Conservation (phyloP, 2,113 vertebrate species). For the Arvicanthis niloticus region DNA sequence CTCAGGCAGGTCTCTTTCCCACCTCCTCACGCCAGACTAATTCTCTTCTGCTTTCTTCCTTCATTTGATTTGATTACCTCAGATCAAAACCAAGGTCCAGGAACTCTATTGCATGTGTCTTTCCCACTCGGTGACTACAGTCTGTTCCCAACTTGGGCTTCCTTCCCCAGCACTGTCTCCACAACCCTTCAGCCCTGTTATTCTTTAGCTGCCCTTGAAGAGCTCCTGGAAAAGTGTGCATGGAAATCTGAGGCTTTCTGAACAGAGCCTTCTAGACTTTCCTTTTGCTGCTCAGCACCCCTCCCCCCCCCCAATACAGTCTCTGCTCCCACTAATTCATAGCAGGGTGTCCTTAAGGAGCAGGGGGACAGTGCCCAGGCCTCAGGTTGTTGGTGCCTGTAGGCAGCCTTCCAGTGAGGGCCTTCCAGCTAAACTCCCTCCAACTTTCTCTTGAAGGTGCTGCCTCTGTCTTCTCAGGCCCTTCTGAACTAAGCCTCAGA, state of each 20-base stretch:
- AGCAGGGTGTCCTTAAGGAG: background rate
- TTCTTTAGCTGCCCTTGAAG: background rate
- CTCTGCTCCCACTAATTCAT: background rate
- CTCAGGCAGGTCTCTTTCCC: background rate
- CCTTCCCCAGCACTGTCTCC: fast-evolving
- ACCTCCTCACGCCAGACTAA: no score
- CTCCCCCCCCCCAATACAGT: background rate
- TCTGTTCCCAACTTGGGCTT: background rate
- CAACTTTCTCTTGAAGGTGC: background rate
- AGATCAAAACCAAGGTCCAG: background rate
- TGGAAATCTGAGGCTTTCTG: background rate
- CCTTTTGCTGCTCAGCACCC: background rate
- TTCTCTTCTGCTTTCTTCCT: no score
- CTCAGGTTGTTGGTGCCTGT: background rate
- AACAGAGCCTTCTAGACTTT: background rate
- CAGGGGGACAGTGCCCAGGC: background rate
- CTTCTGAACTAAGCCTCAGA: background rate
- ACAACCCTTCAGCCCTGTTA: fast-evolving
- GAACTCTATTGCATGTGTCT: background rate
- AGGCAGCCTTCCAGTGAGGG: background rate
- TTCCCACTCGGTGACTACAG: background rate
- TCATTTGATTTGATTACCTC: background rate
- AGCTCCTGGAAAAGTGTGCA: fast-evolving
- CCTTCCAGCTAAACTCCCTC: background rate
- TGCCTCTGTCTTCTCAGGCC: background rate